Base-by-base conservation (phyloP, 1,140 invertebrate genomes). In the Papilio xuthus region DNA sequence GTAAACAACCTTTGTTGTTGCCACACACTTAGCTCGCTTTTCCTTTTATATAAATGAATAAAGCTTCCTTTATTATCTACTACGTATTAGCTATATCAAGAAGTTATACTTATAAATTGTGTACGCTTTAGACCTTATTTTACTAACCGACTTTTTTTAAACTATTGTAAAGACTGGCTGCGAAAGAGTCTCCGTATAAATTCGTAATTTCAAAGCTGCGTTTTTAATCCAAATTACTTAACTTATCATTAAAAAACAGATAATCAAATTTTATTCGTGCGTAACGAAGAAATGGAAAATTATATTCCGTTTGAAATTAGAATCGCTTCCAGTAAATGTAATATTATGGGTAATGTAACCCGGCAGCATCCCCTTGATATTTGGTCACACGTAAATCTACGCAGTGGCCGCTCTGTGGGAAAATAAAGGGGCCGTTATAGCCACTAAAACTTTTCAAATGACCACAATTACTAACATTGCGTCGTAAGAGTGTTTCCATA, bases 381-480 rank as follows among this genome's bases (percentile, higher is more conserved):
- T 75, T 74, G 78, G 69, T 78, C 77, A 67, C 67, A 71, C 80
- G 80, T 84, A 86, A 84, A 86, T 86, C 77, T 78, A 81, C 79
- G 47, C 71, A 74, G 80, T 77, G 32, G 42, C 72, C 81, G 79
- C 80, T 78, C 81, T 23, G 60, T 78, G 82, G 82, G 82, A 87
- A 85, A 85, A 89, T 89, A 88, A 89, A 89, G 82, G 81, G 76
- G 28, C 83, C 47, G 80, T 90, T 89, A 90, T 89, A 81, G 87
- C 85, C 82, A 89, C 86, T 90, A 90, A 90, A 90, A 88, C 86
- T 88, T 88, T 84, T 87, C 84, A 89, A 89, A 90, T 89, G 88
- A 90, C 84, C 84, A 73, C 82, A 80, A 85, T 82, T 85, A 76
- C 87, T 83, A 76, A 86, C 87, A 87, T 85, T 86, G 86, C 87